Base-by-base conservation (phyloP, 2,113 vertebrate genomes). In the Cettia cetti region DNA sequence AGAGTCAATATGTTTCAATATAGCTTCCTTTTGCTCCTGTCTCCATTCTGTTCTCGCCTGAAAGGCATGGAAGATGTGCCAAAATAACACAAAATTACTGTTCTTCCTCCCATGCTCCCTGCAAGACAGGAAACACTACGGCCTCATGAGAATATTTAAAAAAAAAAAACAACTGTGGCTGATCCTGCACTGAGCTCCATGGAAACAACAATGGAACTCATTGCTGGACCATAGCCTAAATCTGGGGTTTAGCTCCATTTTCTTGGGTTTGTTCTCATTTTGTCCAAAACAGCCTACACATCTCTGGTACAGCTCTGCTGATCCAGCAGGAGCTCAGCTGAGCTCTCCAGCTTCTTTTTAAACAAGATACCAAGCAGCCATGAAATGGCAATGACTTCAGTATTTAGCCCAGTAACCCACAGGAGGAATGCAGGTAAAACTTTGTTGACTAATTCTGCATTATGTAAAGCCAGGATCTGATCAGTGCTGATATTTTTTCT, bases 391-490 rank as follows among this genome's bases (percentile, higher is more conserved):
- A 91, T 85, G 83, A 94, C 91, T 92, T 7, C 61, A 95, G 61
- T 65, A 82, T 66, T 92, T 80, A 90, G 86, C 78, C 74, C 70
- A 45, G 49, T 76, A 94, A 94, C 84, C 91, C 86, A 50, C 49
- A 72, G 75, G 74, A 89, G 40, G 84, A 86, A 95, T 80, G 81
- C 83, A 95, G 94, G 96, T 94, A 91, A 82, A 94, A 87, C 84
- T 87, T 78, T 16, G 49, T 76, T 85, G 91, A 87, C 66, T 95
- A 86, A 91, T 82, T 49, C 87, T 82, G 59, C 54, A 91, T 91
- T 94, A 75, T 92, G 93, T 87, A 91, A 95, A 95, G 66, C 78
- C 94, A 94, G 54, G 49, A 95, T 94, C 93, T 95, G 91, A 94
- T 77, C 89, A 95, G 45, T 65, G 40, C 66, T 74, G 68, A 24